Evolutionary conservation across 2,888 invertebrate species (phyloP), one percentile per base, ranked within the genome.

Genomic region (Morpho helenor): DNA sequence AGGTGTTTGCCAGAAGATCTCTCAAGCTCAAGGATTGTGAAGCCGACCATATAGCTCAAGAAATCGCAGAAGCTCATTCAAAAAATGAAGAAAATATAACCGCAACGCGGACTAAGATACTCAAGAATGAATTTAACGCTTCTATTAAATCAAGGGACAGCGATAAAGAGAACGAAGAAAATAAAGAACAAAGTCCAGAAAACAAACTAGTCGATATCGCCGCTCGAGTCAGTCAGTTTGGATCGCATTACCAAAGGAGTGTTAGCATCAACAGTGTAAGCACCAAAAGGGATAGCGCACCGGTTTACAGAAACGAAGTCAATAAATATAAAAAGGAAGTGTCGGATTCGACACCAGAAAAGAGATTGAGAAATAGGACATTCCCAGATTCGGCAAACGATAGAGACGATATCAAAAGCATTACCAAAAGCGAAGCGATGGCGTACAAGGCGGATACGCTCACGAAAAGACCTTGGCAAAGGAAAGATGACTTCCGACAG

Each of bases 1-100:
- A 96, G 82, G 96, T 96, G 0, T 96, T 96, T 74, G 96, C 96
- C 0, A 87, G 96, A 48, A 85, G 96, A 59, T 96, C 96, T n/a
- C 83, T 96, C 0, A 96, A 96, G 82, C 86, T 95, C n/a, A 95
- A 95, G 83, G 95, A 95, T 69, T 84, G 84, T 5, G 95, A 95
- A 69, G 91, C 89, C 0, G 93, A 93, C 59, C 83, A 82, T 47
- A 82, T 94, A 59, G 91, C 92, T 10, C 92, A 92, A 62, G 92
- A 93, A 64, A 91, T 93, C 44, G 82, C 92, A 0, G 85, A 89
- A 42, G 81, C 86, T 40, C 84, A 82, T 31, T 72, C 79, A 23
- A 78, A 76, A 58, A 85, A 87, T 22, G 87, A 87, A 59, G 54
- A 61, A 0, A 72, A 71, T 16, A 75, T 77, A 16, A 72, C 65